Percentiles rank a stretch among this genome's conserved stretches.
These are phyloP conservation scores for Morpho helenor DNA, from an alignment of 2,888 invertebrate genomes.

Conservation along the genomic window DNA sequence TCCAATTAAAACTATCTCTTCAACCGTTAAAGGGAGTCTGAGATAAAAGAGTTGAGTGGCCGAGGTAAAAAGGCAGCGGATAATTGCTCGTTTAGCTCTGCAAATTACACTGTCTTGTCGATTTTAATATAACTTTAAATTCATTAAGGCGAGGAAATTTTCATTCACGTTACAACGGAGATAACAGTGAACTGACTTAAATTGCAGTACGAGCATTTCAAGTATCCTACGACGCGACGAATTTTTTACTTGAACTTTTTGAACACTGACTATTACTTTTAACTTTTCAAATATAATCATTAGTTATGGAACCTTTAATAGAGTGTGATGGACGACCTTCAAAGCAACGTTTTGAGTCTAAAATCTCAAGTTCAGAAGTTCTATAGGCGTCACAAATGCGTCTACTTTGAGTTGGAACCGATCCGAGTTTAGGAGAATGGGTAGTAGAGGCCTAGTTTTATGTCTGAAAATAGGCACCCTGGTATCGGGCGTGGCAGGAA, in stretches of 20 bases:
- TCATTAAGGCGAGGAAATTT: neutral
- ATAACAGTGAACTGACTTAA: neutral
- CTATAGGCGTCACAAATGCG: too few species aligned
- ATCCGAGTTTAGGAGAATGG: too few species aligned
- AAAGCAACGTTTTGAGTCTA: too few species aligned
- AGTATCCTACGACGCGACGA: neutral
- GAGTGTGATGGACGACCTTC: too few species aligned
- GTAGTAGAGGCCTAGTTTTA: too few species aligned
- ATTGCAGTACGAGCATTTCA: neutral
- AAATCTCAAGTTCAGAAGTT: too few species aligned
- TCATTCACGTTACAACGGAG: constrained; percentile 4
- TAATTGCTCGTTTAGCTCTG: constrained; percentile 53
- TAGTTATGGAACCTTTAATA: too few species aligned
- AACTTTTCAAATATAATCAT: too few species aligned
- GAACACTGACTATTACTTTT: too few species aligned
- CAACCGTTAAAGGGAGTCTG: constrained; percentile 42
- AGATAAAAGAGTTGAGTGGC: constrained; percentile 57
- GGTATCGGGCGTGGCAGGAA: too few species aligned
- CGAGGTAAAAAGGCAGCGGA: constrained; percentile 49
- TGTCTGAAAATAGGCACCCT: too few species aligned
- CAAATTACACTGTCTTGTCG: constrained; percentile 54
- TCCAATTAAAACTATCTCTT: constrained; percentile 76
- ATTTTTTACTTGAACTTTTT: neutral
- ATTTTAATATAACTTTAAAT: constrained; percentile 38
- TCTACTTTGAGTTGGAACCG: too few species aligned